Base-by-base conservation (phyloP, 2,113 vertebrate species). In the Diadophis punctatus region DNA sequence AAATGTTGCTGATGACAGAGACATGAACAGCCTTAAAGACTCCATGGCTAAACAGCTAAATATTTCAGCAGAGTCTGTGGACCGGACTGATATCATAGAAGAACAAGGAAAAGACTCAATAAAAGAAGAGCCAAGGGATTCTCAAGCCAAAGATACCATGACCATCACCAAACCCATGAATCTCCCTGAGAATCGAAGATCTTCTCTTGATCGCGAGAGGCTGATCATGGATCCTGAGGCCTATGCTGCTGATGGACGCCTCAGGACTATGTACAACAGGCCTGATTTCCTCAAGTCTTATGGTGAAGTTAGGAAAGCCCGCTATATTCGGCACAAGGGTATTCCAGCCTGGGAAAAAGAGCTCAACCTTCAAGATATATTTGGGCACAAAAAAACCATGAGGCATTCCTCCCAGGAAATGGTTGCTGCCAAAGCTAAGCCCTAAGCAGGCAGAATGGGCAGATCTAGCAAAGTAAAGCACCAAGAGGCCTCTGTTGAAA, bases 301-400 rank as follows among this genome's bases (percentile, higher is more conserved):
- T 86, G 91, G 90, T 1, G 97, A 97, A 93, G 98, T 95, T 39
- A 95, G 93, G 80, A 96, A 97, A 4, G 97, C 97, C 23, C 96
- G 96, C 63, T 98, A 98, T 94, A 96, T 98, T 91, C 94, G 97
- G 14, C 96, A 98, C 84, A 95, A 96, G n/a, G 93, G 92, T 3
- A 95, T 92, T 25, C 95, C 96, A 0, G 93, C 94, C 87, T 96
- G 95, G 5, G 97, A 97, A 95, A 96, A 90, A 88, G 93, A 97
- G 84, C 95, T 98, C 34, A 96, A 96, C 74, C 86, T 95, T 3
- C 30, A 91, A 10, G 96, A 97, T n/a, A 94, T 96, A 89, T 97
- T 96, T 11, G 90, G 94, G 22, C 94, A 92, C 0, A n/a, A 93
- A 56, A 52, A 92, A 0, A 25, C 18, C 43, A 87, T 12, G 1